Evolutionary conservation across 2,797 vertebrate genomes (phyloP), one percentile per base, ranked within the genome.

Genomic region (Mus caroli): DNA sequence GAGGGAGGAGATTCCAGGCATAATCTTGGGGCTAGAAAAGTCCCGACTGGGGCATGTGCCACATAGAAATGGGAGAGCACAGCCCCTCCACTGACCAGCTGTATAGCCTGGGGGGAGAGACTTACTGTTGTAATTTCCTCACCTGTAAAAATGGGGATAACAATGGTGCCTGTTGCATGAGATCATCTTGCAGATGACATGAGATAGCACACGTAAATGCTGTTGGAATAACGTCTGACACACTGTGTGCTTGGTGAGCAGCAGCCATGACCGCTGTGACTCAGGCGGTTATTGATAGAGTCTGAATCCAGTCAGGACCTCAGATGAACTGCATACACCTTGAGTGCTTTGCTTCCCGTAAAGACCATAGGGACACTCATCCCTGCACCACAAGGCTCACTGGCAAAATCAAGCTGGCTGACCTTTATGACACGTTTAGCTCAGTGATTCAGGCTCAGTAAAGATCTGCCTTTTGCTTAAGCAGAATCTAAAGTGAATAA

Each of bases 381-480:
- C 31, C n/a, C 22, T 46, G 34, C 2, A 1, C 37, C 34, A 7
- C 0, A 7, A 67, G 43, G 24, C 11, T 54, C 31, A 26, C 62
- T 40, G 26, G 13, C 43, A 86, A 84, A 78, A 58, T 52, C 22
- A 26, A 78, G 43, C n/a, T 50, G 60, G 60, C 19, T 62, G 19
- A 56, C 31, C 19, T 71, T 37, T 56, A 52, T 28, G 20, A 78
- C 73, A 69, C 20, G 13, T 34, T 92, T 20, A 73, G 13, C 22
- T 20, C 3, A 1, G 1, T 28, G 7, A 22, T 88, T 43, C 62
- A 64, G 13, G 4, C 85, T 88, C 58, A 15, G 56, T 79, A 80
- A 90, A 90, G 90, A 69, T n/a, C n/a, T 94, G 82, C 75, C 50
- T 26, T 79, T 71, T 69, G 37, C 28, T 24, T n/a, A 60, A 71